Conservation (phyloP, 2,888 invertebrate genomes). For the Microchrysa polita region DNA sequence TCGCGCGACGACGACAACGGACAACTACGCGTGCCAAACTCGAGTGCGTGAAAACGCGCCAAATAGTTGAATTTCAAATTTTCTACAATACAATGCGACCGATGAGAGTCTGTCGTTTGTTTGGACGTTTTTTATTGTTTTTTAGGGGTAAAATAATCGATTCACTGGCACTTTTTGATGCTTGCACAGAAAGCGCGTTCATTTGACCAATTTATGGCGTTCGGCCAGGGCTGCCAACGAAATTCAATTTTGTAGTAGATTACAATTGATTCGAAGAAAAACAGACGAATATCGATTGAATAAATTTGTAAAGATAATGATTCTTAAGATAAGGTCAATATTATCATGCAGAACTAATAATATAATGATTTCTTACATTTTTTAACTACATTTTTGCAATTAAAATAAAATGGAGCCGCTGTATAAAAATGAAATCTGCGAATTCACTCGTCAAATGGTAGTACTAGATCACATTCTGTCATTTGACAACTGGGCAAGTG, state of each 20-base stretch:
- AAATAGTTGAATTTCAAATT: slow-evolving; percentile 7
- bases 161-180: not conserved
- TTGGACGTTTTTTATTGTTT: no score
- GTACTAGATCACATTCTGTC: slow-evolving; percentile 21
- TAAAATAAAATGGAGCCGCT: not conserved
- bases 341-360: no score
- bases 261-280: not conserved
- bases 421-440: not conserved
- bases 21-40: slow-evolving; percentile 18
- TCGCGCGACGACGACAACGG: no score
- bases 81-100: not conserved
- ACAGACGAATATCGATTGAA: no score
- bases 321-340: no score
- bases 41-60: slow-evolving; percentile 26
- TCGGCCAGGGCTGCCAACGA: slow-evolving; percentile 12
- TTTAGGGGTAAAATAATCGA: no score
- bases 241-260: not conserved
- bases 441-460: not conserved
- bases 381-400: no score
- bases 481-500: slow-evolving; percentile 15
- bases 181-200: slow-evolving; percentile 28
- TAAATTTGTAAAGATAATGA: no score
- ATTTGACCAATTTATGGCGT: slow-evolving; percentile 33
- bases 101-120: no score
- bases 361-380: no score